Evolutionary conservation across 1,140 invertebrate species (phyloP), one percentile per base, ranked within the genome.

Genomic region (Drosophila hydei): DNA sequence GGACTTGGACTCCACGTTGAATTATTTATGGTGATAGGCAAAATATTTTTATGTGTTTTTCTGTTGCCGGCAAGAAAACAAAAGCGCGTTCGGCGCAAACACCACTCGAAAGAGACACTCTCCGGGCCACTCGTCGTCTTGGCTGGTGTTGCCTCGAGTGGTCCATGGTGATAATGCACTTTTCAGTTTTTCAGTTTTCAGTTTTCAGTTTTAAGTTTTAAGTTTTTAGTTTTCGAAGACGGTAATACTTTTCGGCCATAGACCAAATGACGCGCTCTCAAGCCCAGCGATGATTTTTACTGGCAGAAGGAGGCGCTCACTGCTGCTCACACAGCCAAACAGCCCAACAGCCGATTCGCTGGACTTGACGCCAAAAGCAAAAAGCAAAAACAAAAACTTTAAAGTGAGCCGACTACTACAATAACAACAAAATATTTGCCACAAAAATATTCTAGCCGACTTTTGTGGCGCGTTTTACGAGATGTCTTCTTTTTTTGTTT

Each of bases 11-110:
- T 48, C 60, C 54, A 72, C 72, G 78, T 89, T 78, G 83, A 88
- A 88, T 88, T 88, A 88, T 88, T 88, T 88, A 88, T 88, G 83
- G 83, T 88, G 83, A 88, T 88, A 88, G 83, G 83, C 83, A 88
- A 88, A 87, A 87, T 88, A 78, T 67, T 81, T 87, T 87, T 87
- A 72, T 87, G 68, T 81, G 68, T 73, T 64, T 64, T 67, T 67
- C 47, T 85, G 68, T 65, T 56, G 80, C 73, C 80, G 83, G 83
- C 83, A 80, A 76, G 50, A 88, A 81, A 80, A 88, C 72, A 83
- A 88, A 88, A 88, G 68, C 60, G 68, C 60, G 60, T 67, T 72
- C 64, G 64, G 55, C 68, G 65, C 56, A 79, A 85, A 72, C 74
- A 81, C 56, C 75, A 88, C 81, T 81, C 78, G 60, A 88, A 76